These are phyloP conservation scores for Craniophora ligustri DNA, from an alignment of 2,888 invertebrate species.

Conservation along the genomic window DNA sequence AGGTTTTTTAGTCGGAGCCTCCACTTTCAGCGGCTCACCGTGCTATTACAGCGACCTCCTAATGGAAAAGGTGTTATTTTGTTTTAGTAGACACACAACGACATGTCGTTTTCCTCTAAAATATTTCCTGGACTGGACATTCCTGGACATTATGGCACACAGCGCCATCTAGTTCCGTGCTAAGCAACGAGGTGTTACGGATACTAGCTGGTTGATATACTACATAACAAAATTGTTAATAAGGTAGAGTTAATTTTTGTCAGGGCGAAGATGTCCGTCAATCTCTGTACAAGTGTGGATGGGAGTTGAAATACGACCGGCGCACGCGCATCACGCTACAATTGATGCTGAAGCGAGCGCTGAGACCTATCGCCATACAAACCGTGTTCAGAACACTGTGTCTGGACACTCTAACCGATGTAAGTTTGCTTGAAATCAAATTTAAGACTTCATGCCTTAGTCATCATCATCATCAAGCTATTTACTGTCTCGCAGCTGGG, in stretches of 20 bases:
- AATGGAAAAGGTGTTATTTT: constrained; percentile 56
- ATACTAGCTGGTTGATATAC: too few relatives aligned
- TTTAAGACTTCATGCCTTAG: too few relatives aligned
- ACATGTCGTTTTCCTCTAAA: too few relatives aligned
- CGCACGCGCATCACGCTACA: constrained; percentile 37
- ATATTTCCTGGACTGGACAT: too few relatives aligned
- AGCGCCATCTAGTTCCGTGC: too few relatives aligned
- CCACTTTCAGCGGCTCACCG: constrained; percentile 35
- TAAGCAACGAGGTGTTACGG: too few relatives aligned
- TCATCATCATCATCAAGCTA: too few relatives aligned
- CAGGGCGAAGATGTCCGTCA: constrained; percentile 48
- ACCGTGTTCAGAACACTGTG: constrained; percentile 42
- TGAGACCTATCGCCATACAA: constrained; percentile 38
- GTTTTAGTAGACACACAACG: too few relatives aligned
- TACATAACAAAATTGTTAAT: too few relatives aligned
- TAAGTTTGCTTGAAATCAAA: constrained; percentile 30
- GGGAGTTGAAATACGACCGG: constrained; percentile 47
- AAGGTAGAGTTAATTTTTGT: too few relatives aligned
- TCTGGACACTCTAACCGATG: constrained; percentile 47
- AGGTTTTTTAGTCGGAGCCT: constrained; percentile 36
- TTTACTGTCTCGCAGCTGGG: too few relatives aligned
- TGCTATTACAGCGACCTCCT: constrained; percentile 54
- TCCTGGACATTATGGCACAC: too few relatives aligned
- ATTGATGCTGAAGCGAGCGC: constrained; percentile 37
- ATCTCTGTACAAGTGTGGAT: constrained; percentile 51